Evolutionary conservation across 2,797 vertebrate genomes (phyloP), one percentile per base, ranked within the genome.

Genomic region (Echeneis naucrates): DNA sequence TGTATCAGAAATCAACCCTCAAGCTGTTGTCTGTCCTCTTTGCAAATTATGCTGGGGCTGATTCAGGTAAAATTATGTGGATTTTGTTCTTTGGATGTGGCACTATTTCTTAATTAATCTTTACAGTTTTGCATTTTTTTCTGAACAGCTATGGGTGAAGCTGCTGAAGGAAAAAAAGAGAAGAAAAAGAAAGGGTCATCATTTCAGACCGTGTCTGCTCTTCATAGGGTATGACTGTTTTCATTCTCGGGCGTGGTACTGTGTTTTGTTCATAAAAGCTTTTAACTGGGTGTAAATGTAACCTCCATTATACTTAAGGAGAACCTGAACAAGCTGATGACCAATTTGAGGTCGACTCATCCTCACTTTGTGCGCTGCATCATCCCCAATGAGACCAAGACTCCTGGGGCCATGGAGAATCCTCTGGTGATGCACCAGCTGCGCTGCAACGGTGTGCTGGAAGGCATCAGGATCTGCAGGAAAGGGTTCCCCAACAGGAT

Each of bases 211-310:
- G 96, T 97, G 23, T 97, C 96, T 24, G 96, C 96, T 3, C 77
- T 97, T 53, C 96, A 97, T 75, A 93, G 96, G 93, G 96, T 97
- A n/a, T n/a, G n/a, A n/a, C n/a, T n/a, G n/a, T n/a, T n/a, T n/a
- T 53, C 17, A 50, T 14, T 0, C 4, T 17, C 7, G 12, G 12
- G 21, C 51, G 19, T 24, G 4, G 5, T 53, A 52, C 21, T n/a
- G n/a, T n/a, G n/a, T n/a, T 67, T 44, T 8, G 3, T 26, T 32
- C 12, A 71, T 79, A 78, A 59, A 11, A 40, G 17, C 47, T 8
- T 1, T 33, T 2, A 9, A 23, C 13, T 42, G 35, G 50, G 26
- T 63, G 2, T 24, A 59, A 19, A 63, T 51, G 13, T 38, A n/a
- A 77, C 6, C 5, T 61, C 59, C 2, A 24, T 17, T 4, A n/a